Conservation (phyloP, 2,797 vertebrate genomes). For the Muscicapa comitata region DNA sequence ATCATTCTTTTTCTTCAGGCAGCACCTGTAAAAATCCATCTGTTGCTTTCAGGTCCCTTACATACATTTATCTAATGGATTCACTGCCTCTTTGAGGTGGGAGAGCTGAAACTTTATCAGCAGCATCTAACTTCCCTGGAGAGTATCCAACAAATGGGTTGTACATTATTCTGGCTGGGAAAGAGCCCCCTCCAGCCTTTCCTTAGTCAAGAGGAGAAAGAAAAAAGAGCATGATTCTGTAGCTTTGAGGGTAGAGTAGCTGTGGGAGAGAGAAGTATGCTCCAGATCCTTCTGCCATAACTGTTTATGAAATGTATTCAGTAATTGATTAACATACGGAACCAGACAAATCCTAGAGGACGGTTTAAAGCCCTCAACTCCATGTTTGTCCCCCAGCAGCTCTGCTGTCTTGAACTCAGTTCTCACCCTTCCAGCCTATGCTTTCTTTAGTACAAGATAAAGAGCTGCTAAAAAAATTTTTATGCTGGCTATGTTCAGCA, state of each 20-base stretch:
- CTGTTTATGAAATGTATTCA: neutral
- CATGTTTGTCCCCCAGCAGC: fast-evolving
- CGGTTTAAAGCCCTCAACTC: neutral
- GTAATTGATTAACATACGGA: neutral
- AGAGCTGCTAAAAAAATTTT: neutral
- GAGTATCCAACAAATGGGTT: neutral
- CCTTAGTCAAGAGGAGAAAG: neutral
- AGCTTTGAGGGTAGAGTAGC: neutral
- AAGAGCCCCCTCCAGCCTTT: neutral
- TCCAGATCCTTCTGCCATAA: neutral
- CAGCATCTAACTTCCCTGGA: neutral
- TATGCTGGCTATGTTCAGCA: neutral
- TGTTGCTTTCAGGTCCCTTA: neutral
- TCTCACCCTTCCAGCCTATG: neutral
- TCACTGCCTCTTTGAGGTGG: neutral
- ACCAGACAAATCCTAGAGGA: neutral
- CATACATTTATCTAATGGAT: neutral
- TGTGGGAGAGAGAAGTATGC: neutral
- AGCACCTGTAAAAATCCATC: neutral
- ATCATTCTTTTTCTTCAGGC: neutral
- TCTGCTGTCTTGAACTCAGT: neutral
- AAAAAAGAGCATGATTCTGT: neutral
- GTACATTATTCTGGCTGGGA: neutral
- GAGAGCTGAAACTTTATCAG: neutral
- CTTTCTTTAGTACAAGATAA: neutral